Evolutionary conservation across 2,888 invertebrate genomes (phyloP).

Genomic region (Lacanobia oleracea): DNA sequence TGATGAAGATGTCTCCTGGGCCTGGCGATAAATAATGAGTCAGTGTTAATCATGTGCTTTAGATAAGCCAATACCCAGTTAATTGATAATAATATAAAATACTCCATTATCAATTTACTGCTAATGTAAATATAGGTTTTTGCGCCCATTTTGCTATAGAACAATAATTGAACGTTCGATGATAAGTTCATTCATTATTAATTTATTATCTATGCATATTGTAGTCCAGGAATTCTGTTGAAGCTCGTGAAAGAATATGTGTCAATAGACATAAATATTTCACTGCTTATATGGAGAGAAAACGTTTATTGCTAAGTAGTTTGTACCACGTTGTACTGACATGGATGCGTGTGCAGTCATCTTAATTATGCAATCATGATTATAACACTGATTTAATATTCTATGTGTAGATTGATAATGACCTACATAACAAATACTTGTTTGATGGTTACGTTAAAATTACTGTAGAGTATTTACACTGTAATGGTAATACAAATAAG

Average conservation of each 20-base stretch:
- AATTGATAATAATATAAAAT: slow-evolving; percentile 62
- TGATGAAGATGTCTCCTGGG: slow-evolving; percentile 51
- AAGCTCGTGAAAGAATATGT: slow-evolving; percentile 25
- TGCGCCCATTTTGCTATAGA: slow-evolving; percentile 35
- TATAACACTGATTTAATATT: slow-evolving; percentile 43
- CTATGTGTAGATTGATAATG: slow-evolving; percentile 46
- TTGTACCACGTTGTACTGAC: slow-evolving; percentile 15
- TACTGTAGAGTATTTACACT: background rate
- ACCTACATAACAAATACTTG: slow-evolving; percentile 39
- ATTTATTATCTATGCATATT: slow-evolving; percentile 16
- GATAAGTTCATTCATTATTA: slow-evolving; percentile 20
- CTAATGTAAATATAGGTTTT: slow-evolving; percentile 45
- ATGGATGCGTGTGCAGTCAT: slow-evolving; percentile 35
- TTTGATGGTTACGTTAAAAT: slow-evolving; percentile 6
- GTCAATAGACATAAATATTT: slow-evolving; percentile 18
- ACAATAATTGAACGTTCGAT: slow-evolving; percentile 30
- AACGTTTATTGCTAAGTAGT: slow-evolving; percentile 29
- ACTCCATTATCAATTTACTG: slow-evolving; percentile 47
- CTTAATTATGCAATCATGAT: slow-evolving; percentile 53
- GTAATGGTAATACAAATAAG: background rate
- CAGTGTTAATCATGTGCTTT: slow-evolving; percentile 68
- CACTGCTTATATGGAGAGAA: slow-evolving; percentile 30
- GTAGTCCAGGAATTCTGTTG: slow-evolving; percentile 5
- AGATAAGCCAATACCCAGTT: slow-evolving; percentile 68
- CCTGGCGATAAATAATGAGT: slow-evolving; percentile 67